Base-by-base conservation (phyloP, 1,140 invertebrate species). In the Rhagoletis zephyria region DNA sequence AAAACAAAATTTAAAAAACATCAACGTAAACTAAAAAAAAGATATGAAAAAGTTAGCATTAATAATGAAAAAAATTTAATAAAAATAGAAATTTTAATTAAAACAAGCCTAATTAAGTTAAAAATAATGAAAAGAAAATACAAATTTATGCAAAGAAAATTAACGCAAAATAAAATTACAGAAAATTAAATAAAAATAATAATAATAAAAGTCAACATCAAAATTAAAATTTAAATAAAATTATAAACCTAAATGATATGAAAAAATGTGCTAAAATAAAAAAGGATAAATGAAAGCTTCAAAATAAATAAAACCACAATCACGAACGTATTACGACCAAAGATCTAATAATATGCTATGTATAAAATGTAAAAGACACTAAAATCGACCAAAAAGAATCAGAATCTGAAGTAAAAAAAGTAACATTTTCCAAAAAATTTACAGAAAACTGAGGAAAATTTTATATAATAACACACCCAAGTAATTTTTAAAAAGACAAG, bases 221-320 rank as follows among this genome's bases (percentile, higher is more conserved):
- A 85, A 42, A 63, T 16, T 42, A 0, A 30, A 30, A 85, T 85
- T 85, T 85, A 63, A 63, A 12, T 40, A 42, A 42, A 40, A 42
- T 85, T 63, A 30, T 63, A 63, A 60, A 85, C 51, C 30, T 30
- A 85, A 59, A 59, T n/a, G n/a, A 40, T 1, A 85, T 14, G 2
- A 30, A 85, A 85, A 85, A 42, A 85, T 85, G 61, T 60, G 30
- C n/a, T 30, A 85, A 19, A 85, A 63, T 6, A 19, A 30, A 30
- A 60, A 86, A 12, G 10, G 63, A 86, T 1, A 86, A 7, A 85
- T 30, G 30, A 85, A 56, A 59, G 2, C 63, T 42, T 42, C 42
- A 63, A 63, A 7, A 63, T 86, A 42, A 45, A 61, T 40, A 10
- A 85, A 86, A 86, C 5, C n/a, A 42, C 5, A n/a, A 10, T 60